phyloP scores from a whole-genome alignment of 2,888 invertebrate genomes.

The Tetanocera ferruginea region DNA sequence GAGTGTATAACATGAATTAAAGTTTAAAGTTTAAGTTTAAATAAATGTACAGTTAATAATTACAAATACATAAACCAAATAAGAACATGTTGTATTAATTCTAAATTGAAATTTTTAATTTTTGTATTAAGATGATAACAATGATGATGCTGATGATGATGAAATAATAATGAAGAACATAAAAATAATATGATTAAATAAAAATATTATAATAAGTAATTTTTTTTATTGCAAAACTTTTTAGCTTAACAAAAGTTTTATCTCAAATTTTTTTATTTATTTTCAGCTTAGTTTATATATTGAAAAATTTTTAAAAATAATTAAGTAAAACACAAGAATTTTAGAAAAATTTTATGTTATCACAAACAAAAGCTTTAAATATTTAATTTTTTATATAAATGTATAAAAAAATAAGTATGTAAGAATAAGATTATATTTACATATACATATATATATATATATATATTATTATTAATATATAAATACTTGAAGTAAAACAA shows the following conservation, averaged over 20 bases:
- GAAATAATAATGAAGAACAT: neutral
- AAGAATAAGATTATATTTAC: slow-evolving; percentile 14
- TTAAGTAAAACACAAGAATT: neutral
- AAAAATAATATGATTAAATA: neutral
- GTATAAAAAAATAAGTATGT: slow-evolving; percentile 17
- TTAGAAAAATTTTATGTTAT: slow-evolving; percentile 23
- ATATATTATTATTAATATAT: slow-evolving; percentile 3
- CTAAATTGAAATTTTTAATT: slow-evolving; percentile 1
- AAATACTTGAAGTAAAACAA: neutral
- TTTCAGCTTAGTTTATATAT: neutral
- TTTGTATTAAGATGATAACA: neutral
- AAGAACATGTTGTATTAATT: slow-evolving; percentile 14
- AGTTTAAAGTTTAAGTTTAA: neutral
- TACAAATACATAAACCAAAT: neutral
- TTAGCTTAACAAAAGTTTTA: slow-evolving; percentile 1
- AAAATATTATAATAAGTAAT: neutral
- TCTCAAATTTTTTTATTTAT: neutral
- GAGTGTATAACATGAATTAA: slow-evolving; percentile 14
- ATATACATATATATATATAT: neutral
- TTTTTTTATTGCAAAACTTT: neutral
- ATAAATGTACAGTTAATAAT: slow-evolving; percentile 16
- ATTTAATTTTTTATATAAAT: slow-evolving; percentile 33
- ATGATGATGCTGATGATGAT: neutral
- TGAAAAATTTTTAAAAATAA: neutral
- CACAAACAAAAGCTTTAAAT: slow-evolving; percentile 35